phyloP scores from a whole-genome alignment of 2,888 invertebrate species.

The Cryptosula pallasiana region DNA sequence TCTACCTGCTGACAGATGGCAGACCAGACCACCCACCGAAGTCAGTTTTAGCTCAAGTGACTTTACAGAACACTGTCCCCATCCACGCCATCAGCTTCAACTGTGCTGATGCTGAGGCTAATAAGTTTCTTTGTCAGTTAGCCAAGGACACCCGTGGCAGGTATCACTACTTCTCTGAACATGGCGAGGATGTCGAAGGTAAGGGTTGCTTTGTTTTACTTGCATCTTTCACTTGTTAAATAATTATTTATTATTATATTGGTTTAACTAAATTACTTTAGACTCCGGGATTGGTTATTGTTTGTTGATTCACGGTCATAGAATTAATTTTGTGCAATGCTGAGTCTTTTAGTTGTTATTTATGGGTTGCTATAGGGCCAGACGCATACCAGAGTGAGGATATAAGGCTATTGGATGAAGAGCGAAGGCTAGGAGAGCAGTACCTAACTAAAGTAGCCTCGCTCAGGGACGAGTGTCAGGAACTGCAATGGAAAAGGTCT shows the following conservation, averaged over 20 bases:
- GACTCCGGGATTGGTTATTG: no score
- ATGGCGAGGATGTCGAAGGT: slow-evolving; percentile 41
- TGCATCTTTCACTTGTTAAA: no score
- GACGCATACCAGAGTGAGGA: slow-evolving; percentile 48
- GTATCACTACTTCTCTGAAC: slow-evolving; percentile 51
- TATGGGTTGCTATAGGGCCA: background rate
- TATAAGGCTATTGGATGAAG: slow-evolving; percentile 45
- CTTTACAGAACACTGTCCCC: slow-evolving; percentile 47
- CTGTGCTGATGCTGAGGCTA: slow-evolving; percentile 51
- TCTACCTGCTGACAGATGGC: slow-evolving; percentile 53
- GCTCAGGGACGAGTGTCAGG: slow-evolving; percentile 49
- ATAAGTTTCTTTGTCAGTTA: slow-evolving; percentile 47
- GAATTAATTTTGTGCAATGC: no score
- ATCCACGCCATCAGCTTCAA: slow-evolving; percentile 54
- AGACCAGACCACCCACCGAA: slow-evolving; percentile 53
- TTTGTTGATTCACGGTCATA: no score
- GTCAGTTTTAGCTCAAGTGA: slow-evolving; percentile 50
- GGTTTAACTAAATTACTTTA: no score
- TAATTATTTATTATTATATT: no score
- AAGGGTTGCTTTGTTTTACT: no score
- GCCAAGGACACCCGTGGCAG: slow-evolving; percentile 49
- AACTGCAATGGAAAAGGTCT: slow-evolving; percentile 41
- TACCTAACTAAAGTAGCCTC: slow-evolving; percentile 44
- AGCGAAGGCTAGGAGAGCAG: slow-evolving; percentile 39
- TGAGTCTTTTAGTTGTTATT: no score